Evolutionary conservation across 2,113 vertebrate species (phyloP), one percentile per base, ranked within the genome.

Genomic region (Cinclus mexicanus): DNA sequence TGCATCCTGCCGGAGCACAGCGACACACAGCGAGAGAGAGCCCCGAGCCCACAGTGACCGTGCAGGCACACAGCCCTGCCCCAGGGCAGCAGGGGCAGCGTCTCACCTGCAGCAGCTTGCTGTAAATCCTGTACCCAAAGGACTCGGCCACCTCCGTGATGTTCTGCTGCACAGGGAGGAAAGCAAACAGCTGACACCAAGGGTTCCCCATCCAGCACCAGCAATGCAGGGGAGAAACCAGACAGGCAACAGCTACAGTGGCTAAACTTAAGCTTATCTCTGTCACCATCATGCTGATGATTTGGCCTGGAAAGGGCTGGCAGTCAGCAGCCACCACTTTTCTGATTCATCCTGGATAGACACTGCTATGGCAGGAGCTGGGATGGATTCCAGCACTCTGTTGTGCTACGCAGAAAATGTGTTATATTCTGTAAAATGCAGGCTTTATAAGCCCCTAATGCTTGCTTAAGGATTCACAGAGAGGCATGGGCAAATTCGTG

Each of bases 121-220:
- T 98, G 92, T 99, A 99, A 67, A 97, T 97, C 41, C 31, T 98
- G 97, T 99, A 99, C 68, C 99, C 99, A 52, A 99, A 98, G 71
- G 98, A 90, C 28, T 96, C 90, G 9, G 98, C 98, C 10, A 98
- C 99, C 0, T 92, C 69, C 0, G 97, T 98, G 69, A 99, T 72
- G 65, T 98, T 99, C 96, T 98, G 97, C 99, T 99, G 95, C 47
- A 96, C 79, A 65, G 83, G 33, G 56, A 76, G 85, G 39, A 87
- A 75, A 44, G 47, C 29, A 81, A 93, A 83, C 17, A 21, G 10
- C 17, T 1, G 2, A 52, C 16, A 9, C 44, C 24, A 7, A 46
- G 44, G 47, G 5, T 2, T 60, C 23, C 46, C 46, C 14, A 6
- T 60, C 26, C 53, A 33, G 74, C 12, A 55, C 21, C 41, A 75